A percentile compares a stretch with the other conserved stretches of the same genome.
phyloP scores from a whole-genome alignment of 2,797 vertebrate genomes.

The Orientallactaga sibirica region DNA sequence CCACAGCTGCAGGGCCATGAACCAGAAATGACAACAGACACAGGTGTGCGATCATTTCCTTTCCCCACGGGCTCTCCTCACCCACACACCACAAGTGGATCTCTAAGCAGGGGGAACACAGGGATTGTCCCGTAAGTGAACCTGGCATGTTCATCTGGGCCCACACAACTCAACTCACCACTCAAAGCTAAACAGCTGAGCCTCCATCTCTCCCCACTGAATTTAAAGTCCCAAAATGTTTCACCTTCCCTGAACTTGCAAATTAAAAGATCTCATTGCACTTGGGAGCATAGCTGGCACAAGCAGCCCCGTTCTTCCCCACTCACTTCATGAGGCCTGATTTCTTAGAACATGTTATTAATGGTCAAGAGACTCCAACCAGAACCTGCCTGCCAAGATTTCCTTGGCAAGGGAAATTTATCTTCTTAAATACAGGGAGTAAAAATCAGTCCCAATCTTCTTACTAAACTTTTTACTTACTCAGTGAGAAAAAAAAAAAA shows the following conservation, averaged over 20 bases:
- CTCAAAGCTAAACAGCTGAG: not conserved
- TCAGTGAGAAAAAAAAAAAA: constrained; percentile 30
- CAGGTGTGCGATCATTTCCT: constrained; percentile 5
- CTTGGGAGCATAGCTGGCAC: constrained; percentile 9
- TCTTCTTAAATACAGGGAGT: constrained; percentile 66
- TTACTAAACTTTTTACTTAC: constrained; percentile 64
- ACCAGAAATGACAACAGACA: constrained; percentile 40
- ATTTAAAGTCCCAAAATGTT: not conserved
- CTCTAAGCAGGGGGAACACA: not conserved
- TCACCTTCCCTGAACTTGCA: constrained; percentile 62
- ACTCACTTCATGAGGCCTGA: constrained; percentile 27
- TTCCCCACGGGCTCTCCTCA: not conserved
- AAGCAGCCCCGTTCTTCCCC: not conserved
- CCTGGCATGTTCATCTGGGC: not conserved
- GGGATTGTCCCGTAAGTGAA: not conserved
- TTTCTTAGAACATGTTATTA: constrained; percentile 65
- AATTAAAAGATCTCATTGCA: constrained; percentile 64
- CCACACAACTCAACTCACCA: not conserved
- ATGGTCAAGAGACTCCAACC: constrained; percentile 70
- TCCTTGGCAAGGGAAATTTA: constrained; percentile 69
- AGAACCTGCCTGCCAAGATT: constrained; percentile 76
- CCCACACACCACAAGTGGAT: not conserved
- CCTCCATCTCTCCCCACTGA: not conserved
- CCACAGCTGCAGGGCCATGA: constrained; percentile 59
- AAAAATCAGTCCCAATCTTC: constrained; percentile 60